Evolutionary conservation across 2,888 invertebrate genomes (phyloP).

Genomic region (Pseudoips prasinana): DNA sequence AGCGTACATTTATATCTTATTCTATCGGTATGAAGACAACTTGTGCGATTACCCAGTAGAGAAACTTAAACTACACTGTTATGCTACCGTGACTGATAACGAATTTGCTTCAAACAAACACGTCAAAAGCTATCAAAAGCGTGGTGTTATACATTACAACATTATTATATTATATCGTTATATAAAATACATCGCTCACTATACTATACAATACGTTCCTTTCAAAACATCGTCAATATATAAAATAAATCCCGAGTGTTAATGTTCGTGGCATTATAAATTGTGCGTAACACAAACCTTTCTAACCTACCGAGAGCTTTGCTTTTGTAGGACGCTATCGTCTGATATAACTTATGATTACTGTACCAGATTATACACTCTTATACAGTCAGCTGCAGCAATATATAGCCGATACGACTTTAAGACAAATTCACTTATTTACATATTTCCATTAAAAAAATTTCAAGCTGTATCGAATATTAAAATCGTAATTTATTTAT

Average conservation of each 20-base stretch:
- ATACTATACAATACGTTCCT: conserved; percentile 43
- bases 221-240: conserved; percentile 42
- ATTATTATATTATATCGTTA: conserved; percentile 34
- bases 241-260: conserved; percentile 28
- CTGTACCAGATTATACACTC: conserved; percentile 56
- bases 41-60: too few species aligned
- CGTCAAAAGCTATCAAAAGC: conserved; percentile 60
- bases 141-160: conserved; percentile 35
- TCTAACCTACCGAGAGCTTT: conserved; percentile 51
- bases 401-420: too few species aligned
- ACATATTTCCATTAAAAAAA: too few species aligned
- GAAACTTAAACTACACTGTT: too few species aligned
- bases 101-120: conserved; percentile 54
- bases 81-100: too few species aligned
- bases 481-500: too few species aligned
- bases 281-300: conserved; percentile 68
- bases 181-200: conserved; percentile 47
- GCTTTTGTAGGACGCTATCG: conserved; percentile 47
- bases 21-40: too few species aligned
- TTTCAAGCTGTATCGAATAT: too few species aligned
- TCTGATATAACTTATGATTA: conserved; percentile 45
- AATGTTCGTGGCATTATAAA: conserved; percentile 39
- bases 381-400: too few species aligned
- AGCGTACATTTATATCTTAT: too few species aligned
- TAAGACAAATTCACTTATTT: too few species aligned